Evolutionary conservation across 2,888 invertebrate species (phyloP), one percentile per base, ranked within the genome.

Genomic region (Allacma fusca): DNA sequence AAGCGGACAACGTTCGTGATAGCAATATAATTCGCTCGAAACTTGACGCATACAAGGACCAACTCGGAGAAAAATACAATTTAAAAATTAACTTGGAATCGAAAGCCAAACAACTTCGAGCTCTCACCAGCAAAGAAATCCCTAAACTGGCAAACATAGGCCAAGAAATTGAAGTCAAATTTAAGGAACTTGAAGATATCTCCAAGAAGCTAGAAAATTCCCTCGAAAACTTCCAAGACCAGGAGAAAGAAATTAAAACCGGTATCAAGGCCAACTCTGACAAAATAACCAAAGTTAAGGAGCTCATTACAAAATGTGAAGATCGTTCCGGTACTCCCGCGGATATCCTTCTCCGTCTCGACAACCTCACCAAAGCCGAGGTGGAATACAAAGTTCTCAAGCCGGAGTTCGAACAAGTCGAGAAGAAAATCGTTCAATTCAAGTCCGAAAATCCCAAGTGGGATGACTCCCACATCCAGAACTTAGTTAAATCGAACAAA

Each of bases 311-410:
- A 62, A 93, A 93, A 86, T 95, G 95, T 85, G 96, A 96, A 85
- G 95, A 95, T 85, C 90, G 95, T 87, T 93, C 94, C 1, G 96
- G 97, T 0, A 93, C 94, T 83, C 95, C 95, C 85, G 89, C 90
- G 0, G 94, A 94, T 85, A 92, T 97, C 77, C 89, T 95, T 75
- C 91, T 92, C 82, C 91, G 96, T 76, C 88, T 96, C 1, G 90
- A 92, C 79, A 91, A 90, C 80, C 93, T 94, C 83, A 92, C 93
- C 85, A 89, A 89, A 7, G 88, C 95, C 26, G 92, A 93, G 86
- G 88, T 87, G 29, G 91, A 94, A 83, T 87, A 96, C n/a, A 89
- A 91, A 74, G 89, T 89, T 70, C 90, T 92, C 74, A 91, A 91
- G 83, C 89, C 90, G 23, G 90, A 91, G 82, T 90, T 95, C 65